A percentile compares a stretch with the other conserved stretches of the same genome.
Conservation (phyloP, 2,113 vertebrate genomes). For the Pteropus alecto region DNA sequence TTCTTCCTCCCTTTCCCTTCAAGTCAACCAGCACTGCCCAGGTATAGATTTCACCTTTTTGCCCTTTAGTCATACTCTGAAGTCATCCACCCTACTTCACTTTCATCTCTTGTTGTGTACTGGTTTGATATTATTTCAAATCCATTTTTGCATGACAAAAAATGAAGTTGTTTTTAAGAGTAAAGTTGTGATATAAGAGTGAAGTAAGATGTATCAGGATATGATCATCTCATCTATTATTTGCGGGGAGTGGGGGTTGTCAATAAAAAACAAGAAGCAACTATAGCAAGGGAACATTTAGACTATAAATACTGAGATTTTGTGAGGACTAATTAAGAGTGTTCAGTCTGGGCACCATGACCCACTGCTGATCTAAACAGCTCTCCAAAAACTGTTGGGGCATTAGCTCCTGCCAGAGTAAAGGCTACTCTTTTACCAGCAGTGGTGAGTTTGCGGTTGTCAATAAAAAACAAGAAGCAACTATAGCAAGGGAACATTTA, state of each 20-base stretch:
- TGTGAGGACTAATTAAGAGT: not conserved
- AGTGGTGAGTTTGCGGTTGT: too few relatives aligned
- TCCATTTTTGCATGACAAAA: not conserved
- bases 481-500: not conserved
- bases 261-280: not conserved
- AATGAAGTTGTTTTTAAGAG: not conserved
- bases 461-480: too few relatives aligned
- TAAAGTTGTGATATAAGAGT: not conserved
- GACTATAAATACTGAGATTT: not conserved
- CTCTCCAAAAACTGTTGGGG: not conserved
- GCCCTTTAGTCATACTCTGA: not conserved
- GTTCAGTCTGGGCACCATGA: not conserved
- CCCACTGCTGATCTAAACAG: not conserved
- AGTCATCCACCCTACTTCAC: not conserved
- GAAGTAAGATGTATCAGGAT: not conserved
- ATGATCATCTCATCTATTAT: not conserved
- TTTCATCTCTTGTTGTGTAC: not conserved
- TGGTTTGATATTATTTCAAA: not conserved
- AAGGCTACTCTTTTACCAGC: not conserved
- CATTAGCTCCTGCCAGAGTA: not conserved
- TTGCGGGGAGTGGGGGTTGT: not conserved
- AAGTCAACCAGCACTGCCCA: not conserved
- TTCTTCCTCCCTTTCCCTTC: not conserved
- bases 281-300: not conserved
- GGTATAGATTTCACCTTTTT: not conserved